Base-by-base conservation (phyloP, 1,140 invertebrate species). In the Calycopis cecrops region DNA sequence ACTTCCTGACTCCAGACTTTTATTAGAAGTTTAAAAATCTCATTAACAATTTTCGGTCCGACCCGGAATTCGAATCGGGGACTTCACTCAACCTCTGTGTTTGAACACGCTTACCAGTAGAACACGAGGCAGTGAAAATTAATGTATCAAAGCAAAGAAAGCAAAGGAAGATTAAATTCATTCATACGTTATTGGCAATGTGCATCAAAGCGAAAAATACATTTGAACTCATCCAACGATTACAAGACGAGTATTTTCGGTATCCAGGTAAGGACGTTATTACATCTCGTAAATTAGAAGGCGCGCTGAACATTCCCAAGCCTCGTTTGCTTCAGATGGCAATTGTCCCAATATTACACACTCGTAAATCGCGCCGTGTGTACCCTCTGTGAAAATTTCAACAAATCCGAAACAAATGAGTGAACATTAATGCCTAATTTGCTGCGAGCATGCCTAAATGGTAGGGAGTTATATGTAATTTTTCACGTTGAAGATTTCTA, bases 211-310 rank as follows among this genome's bases (percentile, higher is more conserved):
- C 21, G 21, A 28, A 28, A 28, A 42, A 42, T 16, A 16, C 40
- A 16, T 42, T 16, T 40, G n/a, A 40, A 40, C 38, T 42, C 14
- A 16, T 3, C 6, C 40, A 16, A 42, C 16, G 14, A 17, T 42
- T 9, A 16, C 12, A 12, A 4, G 11, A 11, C 16, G 38, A 53
- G 40, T 53, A 53, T 44, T 44, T 53, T 53, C 21, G 6, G 21
- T 34, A 35, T 37, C 34, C 34, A 51, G 49, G 49, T 42, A 52
- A 18, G 37, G 52, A 21, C 35, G 53, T 42, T 58, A 62, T 62
- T 67, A 59, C 61, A 55, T 57, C 58, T 63, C 61, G 60, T 67
- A 67, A 67, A 67, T 67, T 67, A 63, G 56, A 54, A 49, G 58
- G 48, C 35, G 48, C 55, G 55, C 40, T 33, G 54, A 49, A 55